phyloP scores from a whole-genome alignment of 2,888 invertebrate genomes.

The Morpho helenor region DNA sequence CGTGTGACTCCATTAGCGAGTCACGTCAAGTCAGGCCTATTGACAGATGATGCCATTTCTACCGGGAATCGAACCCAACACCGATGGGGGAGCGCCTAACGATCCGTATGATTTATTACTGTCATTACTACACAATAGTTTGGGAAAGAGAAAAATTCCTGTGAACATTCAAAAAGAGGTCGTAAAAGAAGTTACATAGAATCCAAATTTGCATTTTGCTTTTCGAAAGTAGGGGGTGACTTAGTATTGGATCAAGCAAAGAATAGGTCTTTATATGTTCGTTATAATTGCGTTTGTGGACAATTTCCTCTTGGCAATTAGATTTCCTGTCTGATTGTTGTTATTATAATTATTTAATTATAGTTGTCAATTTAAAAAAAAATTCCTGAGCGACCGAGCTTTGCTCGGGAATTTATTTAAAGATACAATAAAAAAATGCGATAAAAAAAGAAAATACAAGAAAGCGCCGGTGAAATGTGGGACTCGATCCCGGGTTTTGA shows the following conservation, averaged over 20 bases:
- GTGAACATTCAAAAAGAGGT: slow-evolving; percentile 22
- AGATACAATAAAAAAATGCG: too few relatives aligned
- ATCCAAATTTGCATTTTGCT: slow-evolving; percentile 20
- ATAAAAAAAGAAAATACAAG: too few relatives aligned
- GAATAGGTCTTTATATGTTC: slow-evolving; percentile 46
- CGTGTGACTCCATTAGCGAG: slow-evolving; percentile 71
- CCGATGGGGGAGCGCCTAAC: slow-evolving; percentile 70
- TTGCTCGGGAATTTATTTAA: too few relatives aligned
- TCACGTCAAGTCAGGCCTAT: slow-evolving; percentile 74
- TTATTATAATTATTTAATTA: not conserved
- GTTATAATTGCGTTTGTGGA: slow-evolving; percentile 61
- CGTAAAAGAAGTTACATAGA: slow-evolving; percentile 12
- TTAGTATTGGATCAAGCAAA: slow-evolving; percentile 22
- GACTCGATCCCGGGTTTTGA: too few relatives aligned
- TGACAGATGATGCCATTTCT: slow-evolving; percentile 79
- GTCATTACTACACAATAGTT: slow-evolving; percentile 60
- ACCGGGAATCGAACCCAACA: slow-evolving; percentile 72
- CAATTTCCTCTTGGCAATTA: slow-evolving; percentile 45
- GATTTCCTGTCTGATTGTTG: slow-evolving; percentile 28
- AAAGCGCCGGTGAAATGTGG: too few relatives aligned
- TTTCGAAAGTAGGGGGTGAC: slow-evolving; percentile 25
- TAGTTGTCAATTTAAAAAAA: not conserved
- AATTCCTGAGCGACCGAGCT: too few relatives aligned
- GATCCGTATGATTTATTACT: slow-evolving; percentile 79
- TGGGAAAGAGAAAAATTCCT: slow-evolving; percentile 52